These are phyloP conservation scores for Cyrtodaria siliqua DNA, from an alignment of 2,888 invertebrate species.

Conservation along the genomic window DNA sequence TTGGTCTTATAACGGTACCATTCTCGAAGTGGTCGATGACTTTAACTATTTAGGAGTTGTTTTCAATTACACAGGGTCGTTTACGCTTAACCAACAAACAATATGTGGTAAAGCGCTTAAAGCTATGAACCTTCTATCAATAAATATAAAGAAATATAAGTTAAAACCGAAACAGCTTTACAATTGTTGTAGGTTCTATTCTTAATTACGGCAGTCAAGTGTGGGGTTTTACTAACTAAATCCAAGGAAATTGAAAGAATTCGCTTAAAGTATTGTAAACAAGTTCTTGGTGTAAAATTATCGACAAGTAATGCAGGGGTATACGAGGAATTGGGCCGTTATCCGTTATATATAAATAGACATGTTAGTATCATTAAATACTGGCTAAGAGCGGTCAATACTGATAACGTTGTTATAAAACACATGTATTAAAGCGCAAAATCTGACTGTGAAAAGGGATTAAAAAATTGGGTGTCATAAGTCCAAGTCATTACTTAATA, in stretches of 20 bases:
- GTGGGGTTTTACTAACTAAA: slow-evolving; percentile 1
- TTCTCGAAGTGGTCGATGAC: slow-evolving; percentile 4
- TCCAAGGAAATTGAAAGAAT: slow-evolving; percentile 7
- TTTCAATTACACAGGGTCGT: neutral
- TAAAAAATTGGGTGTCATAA: neutral
- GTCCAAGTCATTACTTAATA: neutral
- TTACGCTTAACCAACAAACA: neutral
- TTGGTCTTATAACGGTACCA: slow-evolving; percentile 3
- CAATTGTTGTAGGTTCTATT: slow-evolving; percentile 5
- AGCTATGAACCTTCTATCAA: neutral
- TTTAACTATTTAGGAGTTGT: slow-evolving; percentile 13
- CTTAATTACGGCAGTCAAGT: slow-evolving; percentile 5
- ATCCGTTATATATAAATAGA: neutral
- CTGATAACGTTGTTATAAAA: slow-evolving; percentile 2
- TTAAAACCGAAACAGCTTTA: neutral
- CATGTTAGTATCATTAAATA: slow-evolving; percentile 9
- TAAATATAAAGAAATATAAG: neutral
- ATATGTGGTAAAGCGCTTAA: slow-evolving; percentile 6
- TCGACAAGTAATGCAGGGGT: slow-evolving; percentile 2
- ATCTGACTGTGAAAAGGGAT: neutral
- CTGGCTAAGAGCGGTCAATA: neutral
- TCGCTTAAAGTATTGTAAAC: slow-evolving; percentile 12
- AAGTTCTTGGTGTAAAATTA: slow-evolving; percentile 1
- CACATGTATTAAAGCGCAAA: neutral
- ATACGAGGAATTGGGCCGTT: slow-evolving; percentile 13